phyloP scores from a whole-genome alignment of 2,888 invertebrate genomes.

The Polydrusus pterygomalis region DNA sequence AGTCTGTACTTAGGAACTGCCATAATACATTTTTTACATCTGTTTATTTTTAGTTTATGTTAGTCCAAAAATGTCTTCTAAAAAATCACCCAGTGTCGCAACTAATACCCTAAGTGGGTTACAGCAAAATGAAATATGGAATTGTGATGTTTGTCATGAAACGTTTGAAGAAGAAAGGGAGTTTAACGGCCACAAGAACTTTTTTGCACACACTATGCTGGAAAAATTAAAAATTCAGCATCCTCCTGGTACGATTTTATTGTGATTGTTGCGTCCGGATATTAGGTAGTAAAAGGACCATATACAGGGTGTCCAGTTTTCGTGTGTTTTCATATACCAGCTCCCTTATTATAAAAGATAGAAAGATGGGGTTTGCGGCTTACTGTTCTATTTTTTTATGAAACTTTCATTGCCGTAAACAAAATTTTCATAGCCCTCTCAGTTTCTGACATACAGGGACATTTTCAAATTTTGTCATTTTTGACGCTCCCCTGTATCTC shows the following conservation, averaged over 20 bases:
- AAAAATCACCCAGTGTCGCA: background rate
- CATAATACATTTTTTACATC: background rate
- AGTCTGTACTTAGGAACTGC: background rate
- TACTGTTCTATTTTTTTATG: too few relatives aligned
- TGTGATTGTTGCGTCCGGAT: background rate
- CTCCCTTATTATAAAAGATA: too few relatives aligned
- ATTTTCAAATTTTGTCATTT: too few relatives aligned
- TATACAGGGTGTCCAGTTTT: too few relatives aligned
- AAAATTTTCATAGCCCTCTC: too few relatives aligned
- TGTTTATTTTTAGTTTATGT: constrained; percentile 8
- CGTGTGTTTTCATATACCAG: too few relatives aligned
- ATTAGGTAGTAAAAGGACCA: too few relatives aligned
- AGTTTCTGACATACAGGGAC: too few relatives aligned
- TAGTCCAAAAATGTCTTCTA: constrained; percentile 1
- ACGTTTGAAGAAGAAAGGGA: background rate
- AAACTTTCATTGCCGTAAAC: too few relatives aligned
- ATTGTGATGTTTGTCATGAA: constrained; percentile 15
- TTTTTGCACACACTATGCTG: background rate
- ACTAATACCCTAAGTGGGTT: background rate
- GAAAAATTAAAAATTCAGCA: background rate
- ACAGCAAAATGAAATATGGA: background rate
- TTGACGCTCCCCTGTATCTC: too few relatives aligned
- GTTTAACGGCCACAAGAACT: background rate
- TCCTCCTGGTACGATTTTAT: constrained; percentile 7
- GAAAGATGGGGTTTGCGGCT: too few relatives aligned